phyloP scores from a whole-genome alignment of 2,888 invertebrate species.

The Pasiphila rectangulata region DNA sequence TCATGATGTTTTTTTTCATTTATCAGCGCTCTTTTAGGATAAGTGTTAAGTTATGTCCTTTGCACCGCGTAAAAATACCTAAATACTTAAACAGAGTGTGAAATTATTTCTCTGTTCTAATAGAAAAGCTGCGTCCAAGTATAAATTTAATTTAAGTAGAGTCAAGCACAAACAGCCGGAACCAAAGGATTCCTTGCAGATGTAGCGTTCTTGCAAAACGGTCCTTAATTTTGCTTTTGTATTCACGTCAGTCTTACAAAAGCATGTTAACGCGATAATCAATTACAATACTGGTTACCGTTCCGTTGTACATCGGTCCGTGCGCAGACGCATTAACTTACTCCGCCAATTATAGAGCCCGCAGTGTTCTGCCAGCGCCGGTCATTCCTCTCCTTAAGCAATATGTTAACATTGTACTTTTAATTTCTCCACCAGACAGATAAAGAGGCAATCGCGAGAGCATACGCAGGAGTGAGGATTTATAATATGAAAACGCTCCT shows the following conservation, averaged over 20 bases:
- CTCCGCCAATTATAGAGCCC: conserved; percentile 57
- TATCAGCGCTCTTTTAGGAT: no score
- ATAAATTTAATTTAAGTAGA: no score
- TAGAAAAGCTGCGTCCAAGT: not conserved
- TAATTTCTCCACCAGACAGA: conserved; percentile 68
- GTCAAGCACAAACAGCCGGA: no score
- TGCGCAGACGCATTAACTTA: conserved; percentile 47
- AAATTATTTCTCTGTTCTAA: no score
- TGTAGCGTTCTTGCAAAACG: not conserved
- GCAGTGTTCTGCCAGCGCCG: conserved; percentile 47
- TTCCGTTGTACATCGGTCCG: conserved; percentile 15
- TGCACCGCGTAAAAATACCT: no score
- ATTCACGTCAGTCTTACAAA: conserved; percentile 6
- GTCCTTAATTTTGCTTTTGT: not conserved
- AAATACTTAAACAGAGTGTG: no score
- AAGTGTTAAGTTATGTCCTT: no score
- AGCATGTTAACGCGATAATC: conserved; percentile 40
- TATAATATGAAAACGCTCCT: conserved; percentile 80
- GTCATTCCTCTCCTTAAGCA: conserved; percentile 50
- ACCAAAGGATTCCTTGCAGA: not conserved
- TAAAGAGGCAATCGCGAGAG: conserved; percentile 70
- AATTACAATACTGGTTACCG: conserved; percentile 34
- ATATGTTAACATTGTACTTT: conserved; percentile 77
- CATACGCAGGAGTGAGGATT: conserved; percentile 77
- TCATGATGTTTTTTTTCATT: no score